Conservation (phyloP, 92 coral and sea anemone genomes). For the Nematostella vectensis region DNA sequence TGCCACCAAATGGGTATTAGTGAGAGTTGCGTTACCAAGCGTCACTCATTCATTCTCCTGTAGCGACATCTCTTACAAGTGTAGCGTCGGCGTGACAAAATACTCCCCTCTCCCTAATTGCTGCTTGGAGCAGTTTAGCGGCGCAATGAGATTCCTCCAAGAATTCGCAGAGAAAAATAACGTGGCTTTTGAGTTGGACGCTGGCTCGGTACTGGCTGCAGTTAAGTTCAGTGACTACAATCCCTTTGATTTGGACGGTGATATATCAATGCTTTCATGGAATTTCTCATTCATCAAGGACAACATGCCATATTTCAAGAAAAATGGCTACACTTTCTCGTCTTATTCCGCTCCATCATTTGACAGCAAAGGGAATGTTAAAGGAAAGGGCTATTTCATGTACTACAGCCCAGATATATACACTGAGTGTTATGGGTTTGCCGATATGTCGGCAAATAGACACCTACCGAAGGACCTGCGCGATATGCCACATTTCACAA, state of each 20-base stretch:
- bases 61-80: constrained; percentile 26
- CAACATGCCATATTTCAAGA: constrained; percentile 1
- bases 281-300: constrained; percentile 9
- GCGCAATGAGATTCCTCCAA: constrained; percentile 19
- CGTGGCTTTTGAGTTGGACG: constrained; percentile 16
- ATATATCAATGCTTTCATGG: constrained; percentile 5
- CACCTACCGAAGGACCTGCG: constrained; percentile 17
- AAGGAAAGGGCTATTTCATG: constrained; percentile 7
- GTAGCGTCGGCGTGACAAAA: constrained; percentile 14
- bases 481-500: constrained; percentile 3
- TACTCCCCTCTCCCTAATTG: constrained; percentile 27
- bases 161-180: constrained; percentile 17
- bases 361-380: constrained; percentile 4
- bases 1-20: constrained; percentile 15
- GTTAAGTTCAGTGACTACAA: constrained; percentile 18
- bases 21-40: constrained; percentile 15
- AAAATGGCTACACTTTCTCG: constrained; percentile 13
- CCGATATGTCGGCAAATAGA: constrained; percentile 6
- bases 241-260: constrained; percentile 32
- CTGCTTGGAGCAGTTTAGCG: constrained; percentile 27
- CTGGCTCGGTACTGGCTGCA: constrained; percentile 19
- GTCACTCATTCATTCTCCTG: constrained; percentile 22
- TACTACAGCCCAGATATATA: constrained; percentile 23
- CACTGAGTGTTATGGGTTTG: constrained; percentile 20
- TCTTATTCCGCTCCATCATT: background rate